Evolutionary conservation across 1,140 invertebrate species (phyloP).

Genomic region (Bombus breviceps): DNA sequence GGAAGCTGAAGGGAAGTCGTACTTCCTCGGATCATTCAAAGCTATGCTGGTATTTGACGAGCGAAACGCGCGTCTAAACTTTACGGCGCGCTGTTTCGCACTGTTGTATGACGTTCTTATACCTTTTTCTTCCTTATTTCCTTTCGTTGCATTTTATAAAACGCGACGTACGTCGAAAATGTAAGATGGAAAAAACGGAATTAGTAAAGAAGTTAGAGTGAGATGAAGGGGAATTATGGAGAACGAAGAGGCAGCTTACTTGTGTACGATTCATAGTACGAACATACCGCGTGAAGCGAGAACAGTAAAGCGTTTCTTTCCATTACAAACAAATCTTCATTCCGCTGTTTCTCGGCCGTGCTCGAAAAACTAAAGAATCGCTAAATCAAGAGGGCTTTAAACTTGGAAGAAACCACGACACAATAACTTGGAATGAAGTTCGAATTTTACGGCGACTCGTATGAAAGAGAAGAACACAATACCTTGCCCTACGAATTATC

Average conservation of each 20-base stretch:
- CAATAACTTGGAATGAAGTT: not conserved
- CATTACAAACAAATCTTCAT: conserved; percentile 42
- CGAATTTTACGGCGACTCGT: conserved; percentile 14
- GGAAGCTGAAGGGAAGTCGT: conserved; percentile 17
- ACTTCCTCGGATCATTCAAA: conserved; percentile 6
- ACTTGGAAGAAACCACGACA: conserved; percentile 2
- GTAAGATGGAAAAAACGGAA: not conserved
- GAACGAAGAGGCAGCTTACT: not conserved
- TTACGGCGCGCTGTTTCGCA: not conserved
- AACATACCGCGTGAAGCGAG: not conserved
- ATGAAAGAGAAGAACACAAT: not conserved
- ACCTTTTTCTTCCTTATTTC: not conserved
- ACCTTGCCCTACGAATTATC: not conserved
- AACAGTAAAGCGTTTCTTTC: conserved; percentile 30
- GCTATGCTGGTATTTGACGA: conserved; percentile 4
- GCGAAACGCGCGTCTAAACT: not conserved
- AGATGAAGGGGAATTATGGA: conserved; percentile 13
- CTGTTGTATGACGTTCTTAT: not conserved
- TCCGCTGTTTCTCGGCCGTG: not conserved
- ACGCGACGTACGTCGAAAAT: not conserved
- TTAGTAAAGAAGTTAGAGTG: not conserved
- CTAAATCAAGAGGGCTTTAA: conserved; percentile 24
- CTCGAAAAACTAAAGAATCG: not conserved
- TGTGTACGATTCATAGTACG: not conserved
- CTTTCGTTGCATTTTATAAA: not conserved